Base-by-base conservation (phyloP, 2,888 invertebrate genomes). In the Metalampra italica region DNA sequence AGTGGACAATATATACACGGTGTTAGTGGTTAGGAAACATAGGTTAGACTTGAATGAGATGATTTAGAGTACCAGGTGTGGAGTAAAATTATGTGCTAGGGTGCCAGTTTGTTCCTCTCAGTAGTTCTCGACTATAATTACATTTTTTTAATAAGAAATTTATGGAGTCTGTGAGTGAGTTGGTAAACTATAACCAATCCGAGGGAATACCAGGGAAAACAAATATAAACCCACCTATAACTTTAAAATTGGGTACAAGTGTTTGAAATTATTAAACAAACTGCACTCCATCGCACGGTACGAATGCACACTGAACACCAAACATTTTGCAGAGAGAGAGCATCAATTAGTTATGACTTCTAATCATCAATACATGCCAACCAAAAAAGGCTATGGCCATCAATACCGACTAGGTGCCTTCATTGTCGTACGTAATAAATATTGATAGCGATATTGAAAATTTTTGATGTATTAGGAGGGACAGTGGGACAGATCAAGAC, bases 231-330 rank as follows among this genome's bases (percentile, higher is more conserved):
- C n/a, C 22, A 22, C 22, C 22, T 3, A 5, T 22, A 22, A 22
- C 5, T 22, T 3, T 22, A 22, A 22, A 32, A 11, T 32, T 43
- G 44, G 49, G 43, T 47, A 49, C 46, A 44, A 30, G 48, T 48
- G 32, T 36, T 29, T 39, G 45, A 5, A 3, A 3, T 22, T 22
- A 3, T 59, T 57, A 65, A 68, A 70, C 68, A 71, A 77, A 74
- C 64, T 62, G 57, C 62, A 70, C 61, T 68, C 68, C 63, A 57
- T 61, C 60, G 61, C 64, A 72, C 68, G 52, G 58, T 39, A 66
- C 66, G 73, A 76, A 77, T 76, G 84, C 84, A 88, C 88, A 86
- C 88, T 79, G 84, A 86, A 88, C 86, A 87, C 87, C 88, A 85
- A 82, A 86, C 79, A 59, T 60, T 62, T 68, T 64, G 64, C 63